Base-by-base conservation (phyloP, 2,113 vertebrate genomes). In the Alouatta palliata region DNA sequence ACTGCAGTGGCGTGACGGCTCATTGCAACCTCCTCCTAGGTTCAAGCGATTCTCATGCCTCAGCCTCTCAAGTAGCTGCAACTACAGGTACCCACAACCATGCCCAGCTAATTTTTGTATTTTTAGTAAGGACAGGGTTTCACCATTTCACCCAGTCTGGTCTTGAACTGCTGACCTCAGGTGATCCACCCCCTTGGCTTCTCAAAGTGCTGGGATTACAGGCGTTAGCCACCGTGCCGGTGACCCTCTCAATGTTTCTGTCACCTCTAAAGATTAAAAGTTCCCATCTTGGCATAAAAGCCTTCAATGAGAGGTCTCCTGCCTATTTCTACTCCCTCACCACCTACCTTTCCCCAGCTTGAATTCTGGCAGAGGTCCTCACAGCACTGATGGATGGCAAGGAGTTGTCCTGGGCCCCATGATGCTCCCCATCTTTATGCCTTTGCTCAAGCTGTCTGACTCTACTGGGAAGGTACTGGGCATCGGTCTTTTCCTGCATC, bases 331-430 rank as follows among this genome's bases (percentile, higher is more conserved):
- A 45, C 17, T 19, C 14, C 25, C 14, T 71, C 76, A 8, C 23
- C 43, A 35, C 2, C 25, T 20, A 52, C 40, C 45, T 32, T 64
- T 49, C 16, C 37, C 52, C n/a, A 16, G 10, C 21, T 43, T 43
- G 20, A 21, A 32, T 49, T n/a, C 5, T 73, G 61, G 30, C 23
- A 10, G 45, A 25, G 27, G 56, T 27, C 45, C 21, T 12, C 16
- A 54, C 1, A 30, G 66, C 43, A 43, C 23, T 3, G 7, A 79
- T 6, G 20, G 13, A 35, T 14, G 13, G 37, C 25, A 52, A 49
- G 32, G 1, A 27, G 3, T 1, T 20, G 43, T 20, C 16, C 43
- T 21, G 9, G 2, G 12, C 32, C n/a, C 5, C 2, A 3, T 5
- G 32, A 43, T 68, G 23, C 1, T 11, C 45, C 6, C 49, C 32